phyloP scores from a whole-genome alignment of 2,888 invertebrate genomes.

The Aphidius colemani region DNA sequence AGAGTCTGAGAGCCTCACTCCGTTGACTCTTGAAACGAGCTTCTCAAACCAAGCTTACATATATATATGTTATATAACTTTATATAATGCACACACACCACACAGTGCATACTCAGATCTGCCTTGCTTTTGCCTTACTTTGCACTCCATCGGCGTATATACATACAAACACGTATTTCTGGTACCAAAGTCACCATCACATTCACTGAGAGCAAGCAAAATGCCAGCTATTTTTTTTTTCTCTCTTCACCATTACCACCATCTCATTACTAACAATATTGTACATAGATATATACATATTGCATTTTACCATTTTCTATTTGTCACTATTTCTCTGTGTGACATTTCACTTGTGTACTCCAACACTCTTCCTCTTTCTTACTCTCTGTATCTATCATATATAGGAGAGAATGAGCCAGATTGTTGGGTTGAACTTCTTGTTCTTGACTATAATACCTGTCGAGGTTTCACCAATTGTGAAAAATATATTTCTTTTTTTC shows the following conservation, averaged over 20 bases:
- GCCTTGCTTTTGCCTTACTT: slow-evolving; percentile 5
- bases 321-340: slow-evolving; percentile 21
- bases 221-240: too few species aligned
- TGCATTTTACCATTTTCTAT: slow-evolving; percentile 29
- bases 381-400: too few species aligned
- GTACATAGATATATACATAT: slow-evolving; percentile 20
- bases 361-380: slow-evolving; percentile 22
- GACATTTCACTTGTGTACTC: slow-evolving; percentile 28
- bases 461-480: too few species aligned
- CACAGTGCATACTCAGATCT: slow-evolving; percentile 14
- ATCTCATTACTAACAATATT: slow-evolving; percentile 18
- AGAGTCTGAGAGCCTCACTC: slow-evolving; percentile 57
- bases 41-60: slow-evolving; percentile 38
- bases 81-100: slow-evolving; percentile 15
- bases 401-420: too few species aligned
- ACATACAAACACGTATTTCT: background rate
- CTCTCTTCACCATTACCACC: slow-evolving; percentile 15
- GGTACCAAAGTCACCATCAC: slow-evolving; percentile 1
- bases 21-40: slow-evolving; percentile 55
- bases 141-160: slow-evolving; percentile 8
- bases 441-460: too few species aligned
- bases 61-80: slow-evolving; percentile 21
- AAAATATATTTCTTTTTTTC: too few species aligned
- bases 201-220: background rate
- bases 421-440: too few species aligned